Conservation (phyloP, 2,797 vertebrate species). For the Sphaeramia orbicularis region DNA sequence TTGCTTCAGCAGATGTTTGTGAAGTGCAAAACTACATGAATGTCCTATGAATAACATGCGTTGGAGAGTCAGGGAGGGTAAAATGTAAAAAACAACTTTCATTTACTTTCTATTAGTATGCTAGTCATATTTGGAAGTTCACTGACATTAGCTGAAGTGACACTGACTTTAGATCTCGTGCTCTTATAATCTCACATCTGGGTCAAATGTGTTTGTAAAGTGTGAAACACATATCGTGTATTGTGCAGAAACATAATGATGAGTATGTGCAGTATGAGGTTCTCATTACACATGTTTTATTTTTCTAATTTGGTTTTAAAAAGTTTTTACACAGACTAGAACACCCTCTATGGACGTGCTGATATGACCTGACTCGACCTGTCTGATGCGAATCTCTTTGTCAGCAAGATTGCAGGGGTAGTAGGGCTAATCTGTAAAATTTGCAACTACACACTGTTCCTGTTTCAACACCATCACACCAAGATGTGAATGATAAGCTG, state of each 20-base stretch:
- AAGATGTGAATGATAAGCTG: slow-evolving; percentile 10
- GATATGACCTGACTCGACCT: neutral
- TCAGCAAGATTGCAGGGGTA: neutral
- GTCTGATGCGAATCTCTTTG: neutral
- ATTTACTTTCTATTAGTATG: neutral
- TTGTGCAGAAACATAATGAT: too few relatives aligned
- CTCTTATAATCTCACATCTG: too few relatives aligned
- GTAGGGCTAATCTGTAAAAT: neutral
- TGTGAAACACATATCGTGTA: too few relatives aligned
- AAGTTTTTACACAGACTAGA: neutral
- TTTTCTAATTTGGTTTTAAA: neutral
- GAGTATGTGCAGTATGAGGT: too few relatives aligned
- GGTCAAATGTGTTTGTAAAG: too few relatives aligned
- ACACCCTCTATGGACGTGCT: neutral
- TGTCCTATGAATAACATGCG: too few relatives aligned
- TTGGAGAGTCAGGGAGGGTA: too few relatives aligned
- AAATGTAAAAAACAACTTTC: neutral
- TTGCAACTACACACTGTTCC: neutral
- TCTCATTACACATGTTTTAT: neutral
- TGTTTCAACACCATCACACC: neutral
- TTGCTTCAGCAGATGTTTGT: slow-evolving; percentile 24
- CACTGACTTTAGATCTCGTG: too few relatives aligned
- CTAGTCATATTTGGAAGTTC: neutral
- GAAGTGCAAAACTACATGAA: neutral
- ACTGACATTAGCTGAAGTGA: too few relatives aligned